Base-by-base conservation (phyloP, 2,113 vertebrate species). In the Nibea albiflora region DNA sequence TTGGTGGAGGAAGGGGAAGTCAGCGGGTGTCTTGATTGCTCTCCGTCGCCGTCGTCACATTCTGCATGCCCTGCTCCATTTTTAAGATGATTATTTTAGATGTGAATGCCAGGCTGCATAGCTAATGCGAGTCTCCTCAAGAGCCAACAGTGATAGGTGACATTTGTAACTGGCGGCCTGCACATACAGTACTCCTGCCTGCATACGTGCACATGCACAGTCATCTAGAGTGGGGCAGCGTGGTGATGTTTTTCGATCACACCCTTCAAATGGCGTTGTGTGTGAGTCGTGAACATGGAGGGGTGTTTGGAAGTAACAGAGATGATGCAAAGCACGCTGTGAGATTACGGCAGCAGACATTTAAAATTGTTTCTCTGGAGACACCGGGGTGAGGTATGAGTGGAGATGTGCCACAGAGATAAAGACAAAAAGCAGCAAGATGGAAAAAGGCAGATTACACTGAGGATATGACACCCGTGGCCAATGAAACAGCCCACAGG, bases 11-110 rank as follows among this genome's bases (percentile, higher is more conserved):
- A 50, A 46, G 26, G 14, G 68, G 35, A 15, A 67, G 72, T 70
- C 74, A 60, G 65, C 11, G 24, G 72, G 80, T 53, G 81, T 76
- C 83, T 69, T 88, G 81, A 89, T 88, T 91, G 84, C 77, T 80
- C 71, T 82, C 66, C 52, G 39, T 56, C 64, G 81, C 52, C 64
- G 81, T 81, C 53, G 20, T 80, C 61, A 42, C 52, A 71, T 56
- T 75, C 61, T 35, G 22, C 62, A 28, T 39, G 53, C 44, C 26
- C 15, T 11, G 78, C 61, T 80, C 56, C 22, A 47, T 60, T 84
- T 86, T 68, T 84, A 61, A 85, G 79, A 71, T 72, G 68, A 89
- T 89, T 85, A 81, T 70, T 80, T 67, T 54, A 65, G 26, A 83
- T 49, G 60, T 61, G 46, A 77, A 39, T 24, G 69, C 28, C 44